A percentile compares a stretch with the other conserved stretches of the same genome.
These are phyloP conservation scores for Tuta absoluta DNA, from an alignment of 2,888 invertebrate species.

Conservation along the genomic window DNA sequence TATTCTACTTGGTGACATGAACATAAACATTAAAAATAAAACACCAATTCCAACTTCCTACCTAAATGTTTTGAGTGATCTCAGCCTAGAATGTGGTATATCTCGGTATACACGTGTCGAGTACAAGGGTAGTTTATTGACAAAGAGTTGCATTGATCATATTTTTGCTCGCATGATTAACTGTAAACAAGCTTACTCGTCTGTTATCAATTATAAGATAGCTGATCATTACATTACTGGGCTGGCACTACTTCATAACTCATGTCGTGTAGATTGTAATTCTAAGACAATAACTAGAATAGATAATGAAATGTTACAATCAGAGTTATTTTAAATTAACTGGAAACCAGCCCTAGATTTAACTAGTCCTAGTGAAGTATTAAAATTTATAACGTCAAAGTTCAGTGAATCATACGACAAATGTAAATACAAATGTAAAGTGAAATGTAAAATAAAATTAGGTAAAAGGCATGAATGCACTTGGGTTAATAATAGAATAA, in stretches of 20 bases:
- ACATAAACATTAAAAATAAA: neutral
- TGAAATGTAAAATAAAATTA: too few species aligned
- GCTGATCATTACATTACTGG: neutral
- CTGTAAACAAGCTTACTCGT: too few species aligned
- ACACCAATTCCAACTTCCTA: neutral
- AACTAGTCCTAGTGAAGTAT: neutral
- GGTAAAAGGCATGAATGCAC: too few species aligned
- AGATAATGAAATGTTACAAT: neutral
- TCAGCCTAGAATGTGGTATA: neutral
- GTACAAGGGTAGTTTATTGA: neutral
- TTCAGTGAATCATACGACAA: too few species aligned
- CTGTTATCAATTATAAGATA: too few species aligned
- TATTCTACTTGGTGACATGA: slow-evolving; percentile 14
- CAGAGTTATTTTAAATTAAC: neutral
- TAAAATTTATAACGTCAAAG: too few species aligned
- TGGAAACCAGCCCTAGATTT: neutral
- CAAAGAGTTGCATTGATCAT: neutral
- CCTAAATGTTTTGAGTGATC: neutral
- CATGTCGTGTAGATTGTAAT: too few species aligned
- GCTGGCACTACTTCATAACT: neutral
- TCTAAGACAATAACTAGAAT: neutral
- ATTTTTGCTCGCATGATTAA: neutral
- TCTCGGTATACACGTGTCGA: neutral
- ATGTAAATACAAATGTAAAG: too few species aligned
- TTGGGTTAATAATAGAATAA: too few species aligned